Percentiles rank a stretch among this genome's conserved stretches.
Conservation (phyloP, 2,888 invertebrate species). For the Dryococelus australis region DNA sequence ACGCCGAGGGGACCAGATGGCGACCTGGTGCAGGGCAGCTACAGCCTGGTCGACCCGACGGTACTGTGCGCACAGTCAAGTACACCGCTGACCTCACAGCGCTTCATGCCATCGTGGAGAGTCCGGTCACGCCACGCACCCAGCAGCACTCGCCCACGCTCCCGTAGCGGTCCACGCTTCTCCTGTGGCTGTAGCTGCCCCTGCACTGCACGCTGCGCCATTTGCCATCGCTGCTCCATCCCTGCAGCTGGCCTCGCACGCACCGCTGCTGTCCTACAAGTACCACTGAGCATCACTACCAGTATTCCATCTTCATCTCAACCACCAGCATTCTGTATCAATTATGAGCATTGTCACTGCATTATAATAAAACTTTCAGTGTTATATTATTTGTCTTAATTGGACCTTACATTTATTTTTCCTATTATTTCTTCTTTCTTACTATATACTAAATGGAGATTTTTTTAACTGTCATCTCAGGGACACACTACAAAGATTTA, state of each 20-base stretch:
- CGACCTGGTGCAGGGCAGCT: slow-evolving; percentile 44
- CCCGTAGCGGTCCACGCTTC: slow-evolving; percentile 39
- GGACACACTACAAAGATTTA: no score
- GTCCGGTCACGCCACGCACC: not conserved
- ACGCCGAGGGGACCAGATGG: slow-evolving; percentile 37
- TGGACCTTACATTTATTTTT: no score
- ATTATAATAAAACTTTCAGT: no score
- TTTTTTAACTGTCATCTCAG: no score
- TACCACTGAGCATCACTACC: slow-evolving; percentile 19
- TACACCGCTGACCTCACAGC: slow-evolving; percentile 49
- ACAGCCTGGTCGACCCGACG: slow-evolving; percentile 42
- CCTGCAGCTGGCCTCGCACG: slow-evolving; percentile 17
- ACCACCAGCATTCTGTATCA: no score
- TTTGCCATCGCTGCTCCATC: slow-evolving; percentile 31
- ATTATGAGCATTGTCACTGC: no score
- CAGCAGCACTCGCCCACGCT: no score
- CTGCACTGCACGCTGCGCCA: slow-evolving; percentile 37
- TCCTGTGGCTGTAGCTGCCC: not conserved
- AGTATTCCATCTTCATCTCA: not conserved
- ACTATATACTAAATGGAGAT: no score
- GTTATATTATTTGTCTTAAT: no score
- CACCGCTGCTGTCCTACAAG: slow-evolving; percentile 19
- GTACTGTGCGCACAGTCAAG: slow-evolving; percentile 50
- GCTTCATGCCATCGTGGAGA: slow-evolving; percentile 41
- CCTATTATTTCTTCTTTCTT: no score